Base-by-base conservation (phyloP, 2,113 vertebrate genomes). In the Mungos mungo region DNA sequence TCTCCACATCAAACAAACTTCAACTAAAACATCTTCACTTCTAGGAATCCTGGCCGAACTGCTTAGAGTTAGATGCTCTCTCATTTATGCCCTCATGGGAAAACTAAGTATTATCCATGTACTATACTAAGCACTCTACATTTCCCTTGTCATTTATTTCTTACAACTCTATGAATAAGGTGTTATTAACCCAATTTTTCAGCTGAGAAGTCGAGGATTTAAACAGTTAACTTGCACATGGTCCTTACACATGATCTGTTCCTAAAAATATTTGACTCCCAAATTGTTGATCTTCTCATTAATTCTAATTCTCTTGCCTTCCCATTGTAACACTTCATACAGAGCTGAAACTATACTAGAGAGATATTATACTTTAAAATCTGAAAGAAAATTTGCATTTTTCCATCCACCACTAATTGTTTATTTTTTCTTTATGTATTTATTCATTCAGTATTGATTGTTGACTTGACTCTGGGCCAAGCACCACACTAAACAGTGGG, bases 51-150 rank as follows among this genome's bases (percentile, higher is more conserved):
- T 63, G 14, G 29, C 14, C 16, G 47, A 21, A 29, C 11, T 12
- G 33, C 21, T 3, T 10, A 69, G 41, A 47, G 3, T 16, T 4
- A 50, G 9, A 6, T 57, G 33, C 27, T 38, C 57, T 60, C 33
- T 90, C 45, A 80, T 16, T 0, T 31, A 14, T 23, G 7, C 1
- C 25, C 3, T 2, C 2, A 21, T 1, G 11, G 7, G 5, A 27
- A 15, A 29, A 35, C 4, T 77, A 27, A 86, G 15, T 14, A 1
- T 5, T 18, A 1, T 31, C 1, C 4, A 5, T 12, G 33, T 29
- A 45, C 14, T 71, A 5, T 35, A 69, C 8, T 13, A 35, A 65
- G 11, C 31, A 7, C 7, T 63, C 54, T 41, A 29, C 4, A 66
- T 35, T 92, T 79, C 71, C 21, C 35, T 80, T 87, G 33, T 72